Conservation (phyloP, 2,113 vertebrate genomes). For the Takifugu flavidus region DNA sequence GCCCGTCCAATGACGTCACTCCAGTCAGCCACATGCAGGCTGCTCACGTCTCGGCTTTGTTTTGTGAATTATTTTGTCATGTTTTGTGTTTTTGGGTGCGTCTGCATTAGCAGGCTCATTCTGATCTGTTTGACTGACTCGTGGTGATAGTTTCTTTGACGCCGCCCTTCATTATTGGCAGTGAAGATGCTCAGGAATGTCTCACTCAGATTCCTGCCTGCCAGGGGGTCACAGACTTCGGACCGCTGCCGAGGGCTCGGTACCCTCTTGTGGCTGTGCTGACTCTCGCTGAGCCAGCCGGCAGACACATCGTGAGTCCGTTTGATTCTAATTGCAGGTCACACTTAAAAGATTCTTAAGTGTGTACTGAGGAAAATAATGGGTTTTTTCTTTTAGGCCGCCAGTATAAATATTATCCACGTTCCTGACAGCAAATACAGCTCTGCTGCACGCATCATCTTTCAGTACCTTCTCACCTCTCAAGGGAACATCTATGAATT, state of each 20-base stretch:
- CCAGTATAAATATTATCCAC: constrained; percentile 87
- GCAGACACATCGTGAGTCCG: constrained; percentile 82
- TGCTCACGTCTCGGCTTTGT: too few relatives aligned
- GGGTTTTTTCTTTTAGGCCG: constrained; percentile 70
- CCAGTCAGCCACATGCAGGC: too few relatives aligned
- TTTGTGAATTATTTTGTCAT: too few relatives aligned
- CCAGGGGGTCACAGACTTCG: constrained; percentile 81
- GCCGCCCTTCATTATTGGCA: constrained; percentile 72
- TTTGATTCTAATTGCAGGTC: background rate
- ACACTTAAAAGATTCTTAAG: too few relatives aligned
- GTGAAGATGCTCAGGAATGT: constrained; percentile 72
- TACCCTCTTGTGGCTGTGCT: constrained; percentile 89
- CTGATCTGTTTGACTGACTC: background rate
- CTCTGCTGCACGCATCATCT: constrained; percentile 85
- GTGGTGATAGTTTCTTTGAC: constrained; percentile 70
- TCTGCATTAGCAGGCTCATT: background rate
- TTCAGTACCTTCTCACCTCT: constrained; percentile 88
- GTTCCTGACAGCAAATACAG: constrained; percentile 87
- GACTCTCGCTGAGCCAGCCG: constrained; percentile 80
- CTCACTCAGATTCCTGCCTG: constrained; percentile 79
- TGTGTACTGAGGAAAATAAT: background rate
- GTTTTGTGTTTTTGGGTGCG: background rate
- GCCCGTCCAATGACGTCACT: too few relatives aligned
- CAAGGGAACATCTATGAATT: constrained; percentile 89
- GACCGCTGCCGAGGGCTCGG: constrained; percentile 79